Evolutionary conservation across 2,888 invertebrate genomes (phyloP).

Genomic region (Aphidoletes aphidimyza): DNA sequence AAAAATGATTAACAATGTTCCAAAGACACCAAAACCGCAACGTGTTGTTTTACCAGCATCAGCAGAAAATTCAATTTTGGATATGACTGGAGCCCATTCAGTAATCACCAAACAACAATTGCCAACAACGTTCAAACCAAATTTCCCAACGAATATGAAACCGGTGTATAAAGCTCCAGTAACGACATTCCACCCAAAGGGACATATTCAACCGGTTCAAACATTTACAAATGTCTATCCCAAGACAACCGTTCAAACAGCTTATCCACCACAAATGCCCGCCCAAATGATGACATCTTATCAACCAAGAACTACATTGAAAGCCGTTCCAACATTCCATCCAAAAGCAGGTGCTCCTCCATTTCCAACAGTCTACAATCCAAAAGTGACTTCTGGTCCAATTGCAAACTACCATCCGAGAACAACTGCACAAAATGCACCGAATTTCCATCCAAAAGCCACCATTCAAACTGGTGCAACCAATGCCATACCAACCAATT

Average conservation of each 20-base stretch:
- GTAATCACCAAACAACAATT: conserved; percentile 60
- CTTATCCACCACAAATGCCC: too few relatives aligned
- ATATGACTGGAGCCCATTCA: background rate
- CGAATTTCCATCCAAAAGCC: background rate
- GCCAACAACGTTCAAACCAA: conserved; percentile 68
- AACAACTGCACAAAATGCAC: background rate
- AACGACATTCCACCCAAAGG: conserved; percentile 56
- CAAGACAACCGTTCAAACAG: background rate
- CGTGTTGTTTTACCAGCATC: conserved; percentile 58
- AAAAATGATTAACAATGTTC: conserved; percentile 61
- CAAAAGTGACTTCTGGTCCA: background rate
- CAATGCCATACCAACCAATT: background rate
- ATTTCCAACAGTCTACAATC: too few relatives aligned
- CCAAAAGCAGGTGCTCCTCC: too few relatives aligned
- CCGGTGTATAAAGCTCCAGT: conserved; percentile 57
- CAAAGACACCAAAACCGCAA: conserved; percentile 54
- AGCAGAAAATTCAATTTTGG: conserved; percentile 60
- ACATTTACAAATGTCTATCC: background rate
- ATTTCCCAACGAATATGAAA: conserved; percentile 61
- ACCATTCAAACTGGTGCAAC: background rate
- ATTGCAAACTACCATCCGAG: conserved; percentile 56
- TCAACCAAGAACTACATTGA: conserved; percentile 15
- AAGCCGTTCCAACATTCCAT: conserved; percentile 56
- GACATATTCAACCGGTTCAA: background rate
- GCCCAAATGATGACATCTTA: too few relatives aligned